Percentiles rank a stretch among this genome's conserved stretches.
Evolutionary conservation across 1,140 invertebrate genomes (phyloP).

Genomic region (Microvelia longipes): DNA sequence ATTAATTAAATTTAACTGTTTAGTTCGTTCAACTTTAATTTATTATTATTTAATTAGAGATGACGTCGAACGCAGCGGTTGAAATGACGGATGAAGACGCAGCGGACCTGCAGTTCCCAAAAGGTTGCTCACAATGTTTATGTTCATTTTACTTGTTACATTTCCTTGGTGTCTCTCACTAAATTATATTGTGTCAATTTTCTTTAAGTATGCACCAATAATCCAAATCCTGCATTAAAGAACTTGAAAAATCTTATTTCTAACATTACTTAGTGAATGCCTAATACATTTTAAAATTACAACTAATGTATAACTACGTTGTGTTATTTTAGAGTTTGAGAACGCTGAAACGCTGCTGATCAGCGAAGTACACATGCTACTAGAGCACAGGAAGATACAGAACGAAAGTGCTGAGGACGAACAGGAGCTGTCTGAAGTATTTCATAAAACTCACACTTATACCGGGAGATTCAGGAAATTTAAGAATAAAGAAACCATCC

Average conservation of each 20-base stretch:
- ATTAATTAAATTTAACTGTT: too few species aligned
- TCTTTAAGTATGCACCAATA: too few species aligned
- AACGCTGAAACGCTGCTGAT: slow-evolving; percentile 94
- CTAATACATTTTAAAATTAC: too few species aligned
- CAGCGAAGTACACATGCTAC: slow-evolving; percentile 94
- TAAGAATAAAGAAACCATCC: slow-evolving; percentile 74
- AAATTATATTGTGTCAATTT: too few species aligned
- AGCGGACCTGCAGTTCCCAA: slow-evolving; percentile 14
- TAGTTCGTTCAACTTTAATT: too few species aligned
- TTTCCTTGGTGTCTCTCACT: not conserved
- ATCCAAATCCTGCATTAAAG: too few species aligned
- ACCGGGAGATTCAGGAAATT: slow-evolving; percentile 81
- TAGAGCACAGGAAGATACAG: slow-evolving; percentile 92
- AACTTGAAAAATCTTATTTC: too few species aligned
- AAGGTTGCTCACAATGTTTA: slow-evolving; percentile 5
- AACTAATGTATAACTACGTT: too few species aligned
- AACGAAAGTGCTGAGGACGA: slow-evolving; percentile 97
- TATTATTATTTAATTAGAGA: too few species aligned
- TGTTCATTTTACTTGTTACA: not conserved
- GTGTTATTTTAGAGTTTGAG: slow-evolving; percentile 74
- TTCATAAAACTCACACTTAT: slow-evolving; percentile 94
- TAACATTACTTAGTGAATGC: too few species aligned
- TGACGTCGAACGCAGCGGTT: too few species aligned
- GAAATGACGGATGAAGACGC: slow-evolving; percentile 14
- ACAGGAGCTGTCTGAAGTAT: slow-evolving; percentile 95